Evolutionary conservation across 2,888 invertebrate species (phyloP).

Genomic region (Drosophila tanythrix): DNA sequence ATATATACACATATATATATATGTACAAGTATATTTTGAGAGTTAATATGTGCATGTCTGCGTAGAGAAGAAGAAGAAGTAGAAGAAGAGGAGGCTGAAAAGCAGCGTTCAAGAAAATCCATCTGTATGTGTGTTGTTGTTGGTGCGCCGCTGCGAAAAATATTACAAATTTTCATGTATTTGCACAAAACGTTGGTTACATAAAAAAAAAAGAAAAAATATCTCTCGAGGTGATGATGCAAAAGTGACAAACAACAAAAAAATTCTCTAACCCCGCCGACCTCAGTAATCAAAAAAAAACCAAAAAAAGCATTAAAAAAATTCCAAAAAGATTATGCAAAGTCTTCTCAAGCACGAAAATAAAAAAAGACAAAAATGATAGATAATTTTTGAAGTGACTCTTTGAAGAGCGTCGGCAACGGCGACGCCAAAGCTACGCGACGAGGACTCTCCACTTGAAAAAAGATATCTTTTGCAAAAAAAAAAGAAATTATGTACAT

Average conservation of each 20-base stretch:
- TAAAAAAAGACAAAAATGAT: conserved; percentile 8
- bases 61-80: conserved; percentile 58
- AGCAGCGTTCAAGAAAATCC: conserved; percentile 69
- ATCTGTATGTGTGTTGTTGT: conserved; percentile 73
- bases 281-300: conserved; percentile 16
- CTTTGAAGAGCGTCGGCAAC: conserved; percentile 38
- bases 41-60: conserved; percentile 68
- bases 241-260: conserved; percentile 40
- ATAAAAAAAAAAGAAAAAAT: conserved; percentile 49
- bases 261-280: conserved; percentile 16
- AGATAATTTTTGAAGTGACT: conserved; percentile 46
- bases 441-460: conserved; percentile 45
- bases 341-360: conserved; percentile 12
- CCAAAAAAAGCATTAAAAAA: background rate
- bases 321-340: conserved; percentile 30
- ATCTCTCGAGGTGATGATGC: conserved; percentile 54
- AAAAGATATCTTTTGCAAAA: conserved; percentile 70
- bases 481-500: conserved; percentile 72
- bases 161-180: conserved; percentile 68
- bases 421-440: conserved; percentile 43
- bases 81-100: conserved; percentile 58
- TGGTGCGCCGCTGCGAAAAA: conserved; percentile 65
- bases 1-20: conserved; percentile 41
- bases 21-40: conserved; percentile 40
- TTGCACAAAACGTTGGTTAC: conserved; percentile 73